A percentile compares a stretch with the other conserved stretches of the same genome.
These are phyloP conservation scores for Drosophila helvetica DNA, from an alignment of 2,888 invertebrate genomes.

Conservation along the genomic window DNA sequence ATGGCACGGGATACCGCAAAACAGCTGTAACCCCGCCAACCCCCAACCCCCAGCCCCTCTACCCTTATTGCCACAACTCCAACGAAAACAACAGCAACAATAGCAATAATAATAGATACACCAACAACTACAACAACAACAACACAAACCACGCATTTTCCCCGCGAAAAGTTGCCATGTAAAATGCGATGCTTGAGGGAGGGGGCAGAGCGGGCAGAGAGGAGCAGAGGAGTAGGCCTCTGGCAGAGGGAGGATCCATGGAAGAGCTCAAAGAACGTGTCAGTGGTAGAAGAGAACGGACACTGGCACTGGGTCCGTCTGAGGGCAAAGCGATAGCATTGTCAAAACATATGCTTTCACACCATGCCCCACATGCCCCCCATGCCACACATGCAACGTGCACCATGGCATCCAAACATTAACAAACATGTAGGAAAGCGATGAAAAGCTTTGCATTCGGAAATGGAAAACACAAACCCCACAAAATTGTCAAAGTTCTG, in stretches of 20 bases:
- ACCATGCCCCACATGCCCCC: conserved; percentile 42
- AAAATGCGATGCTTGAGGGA: conserved; percentile 48
- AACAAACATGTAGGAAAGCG: not conserved
- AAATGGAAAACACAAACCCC: conserved; percentile 15
- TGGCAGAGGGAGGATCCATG: not conserved
- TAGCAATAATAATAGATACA: conserved; percentile 15
- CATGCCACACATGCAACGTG: conserved; percentile 15
- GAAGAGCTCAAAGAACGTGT: not conserved
- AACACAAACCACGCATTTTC: conserved; percentile 59
- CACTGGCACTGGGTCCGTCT: not conserved
- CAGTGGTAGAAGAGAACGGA: not conserved
- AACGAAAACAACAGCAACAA: conserved; percentile 30
- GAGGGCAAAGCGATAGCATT: conserved; percentile 58
- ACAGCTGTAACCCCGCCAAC: conserved; percentile 63
- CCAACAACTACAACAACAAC: conserved; percentile 20
- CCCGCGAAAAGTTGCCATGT: conserved; percentile 62
- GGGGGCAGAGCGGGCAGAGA: not conserved
- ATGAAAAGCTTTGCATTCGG: not conserved
- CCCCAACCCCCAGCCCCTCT: conserved; percentile 16
- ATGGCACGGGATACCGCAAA: conserved; percentile 69
- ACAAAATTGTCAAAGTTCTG: conserved; percentile 25
- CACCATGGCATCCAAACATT: not conserved
- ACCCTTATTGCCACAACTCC: conserved; percentile 18
- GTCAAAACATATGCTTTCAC: conserved; percentile 76
- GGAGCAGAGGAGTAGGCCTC: not conserved